These are phyloP conservation scores for Spinibarbus caldwelli DNA, from an alignment of 2,797 vertebrate genomes.

Conservation along the genomic window DNA sequence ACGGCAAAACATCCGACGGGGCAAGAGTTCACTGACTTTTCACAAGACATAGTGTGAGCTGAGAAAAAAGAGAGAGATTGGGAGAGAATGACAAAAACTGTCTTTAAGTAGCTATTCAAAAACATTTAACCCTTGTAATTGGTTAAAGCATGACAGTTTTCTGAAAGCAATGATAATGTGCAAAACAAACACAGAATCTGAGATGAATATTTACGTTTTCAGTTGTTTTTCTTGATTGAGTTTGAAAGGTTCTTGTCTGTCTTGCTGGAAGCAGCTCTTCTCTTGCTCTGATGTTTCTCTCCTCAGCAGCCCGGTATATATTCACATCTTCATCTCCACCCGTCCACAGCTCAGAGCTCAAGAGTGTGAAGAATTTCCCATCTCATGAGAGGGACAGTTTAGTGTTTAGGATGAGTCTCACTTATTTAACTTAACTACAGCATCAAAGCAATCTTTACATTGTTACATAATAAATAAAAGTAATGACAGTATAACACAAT, in stretches of 20 bases:
- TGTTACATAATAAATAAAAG: neutral
- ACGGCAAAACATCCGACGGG: neutral
- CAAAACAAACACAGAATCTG: neutral
- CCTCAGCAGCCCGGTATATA: neutral
- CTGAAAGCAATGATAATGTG: neutral
- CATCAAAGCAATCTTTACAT: too few species aligned
- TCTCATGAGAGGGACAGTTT: too few species aligned
- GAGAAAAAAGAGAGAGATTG: neutral
- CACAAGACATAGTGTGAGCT: neutral
- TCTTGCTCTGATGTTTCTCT: neutral
- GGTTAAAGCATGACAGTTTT: neutral
- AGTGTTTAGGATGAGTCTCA: too few species aligned
- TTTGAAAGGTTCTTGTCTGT: neutral
- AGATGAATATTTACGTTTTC: neutral
- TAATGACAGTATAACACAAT: neutral
- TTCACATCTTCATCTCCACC: neutral
- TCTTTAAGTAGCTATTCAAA: neutral
- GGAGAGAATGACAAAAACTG: neutral
- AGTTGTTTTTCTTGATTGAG: neutral
- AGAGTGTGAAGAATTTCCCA: too few species aligned
- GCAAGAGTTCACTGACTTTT: neutral
- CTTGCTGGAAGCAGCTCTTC: conserved; percentile 4
- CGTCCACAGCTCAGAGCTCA: too few species aligned
- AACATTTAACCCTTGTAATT: neutral
- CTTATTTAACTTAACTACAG: too few species aligned